These are phyloP conservation scores for Rhyacichthys aspro DNA, from an alignment of 2,797 vertebrate genomes.

Conservation along the genomic window DNA sequence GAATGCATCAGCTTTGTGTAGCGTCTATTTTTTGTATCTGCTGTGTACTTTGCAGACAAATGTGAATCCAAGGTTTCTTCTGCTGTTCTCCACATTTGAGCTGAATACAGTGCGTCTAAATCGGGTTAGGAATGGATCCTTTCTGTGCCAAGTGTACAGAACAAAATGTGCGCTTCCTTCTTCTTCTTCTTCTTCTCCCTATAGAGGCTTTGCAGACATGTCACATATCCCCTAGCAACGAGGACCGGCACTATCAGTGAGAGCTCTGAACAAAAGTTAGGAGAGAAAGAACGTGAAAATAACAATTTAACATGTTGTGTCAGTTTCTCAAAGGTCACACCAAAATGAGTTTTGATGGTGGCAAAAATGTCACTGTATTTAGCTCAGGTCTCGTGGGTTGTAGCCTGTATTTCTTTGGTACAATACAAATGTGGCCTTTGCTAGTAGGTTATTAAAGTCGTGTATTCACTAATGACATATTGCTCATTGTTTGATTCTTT, in stretches of 20 bases:
- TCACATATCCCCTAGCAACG: constrained; percentile 47
- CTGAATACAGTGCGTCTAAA: constrained; percentile 54
- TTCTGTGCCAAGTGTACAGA: constrained; percentile 43
- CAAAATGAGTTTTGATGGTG: not conserved
- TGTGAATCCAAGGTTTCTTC: not conserved
- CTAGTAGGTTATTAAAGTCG: not conserved
- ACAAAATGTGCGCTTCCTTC: constrained; percentile 42
- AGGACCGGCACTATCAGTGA: constrained; percentile 8
- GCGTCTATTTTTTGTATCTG: not conserved
- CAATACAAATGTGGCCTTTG: constrained; percentile 11
- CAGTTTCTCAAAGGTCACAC: not conserved
- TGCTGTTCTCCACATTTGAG: constrained; percentile 32
- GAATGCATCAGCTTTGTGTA: constrained; percentile 8
- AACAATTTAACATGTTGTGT: not conserved
- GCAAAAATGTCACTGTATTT: constrained; percentile 1
- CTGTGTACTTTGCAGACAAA: constrained; percentile 4
- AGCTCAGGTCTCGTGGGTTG: constrained; percentile 14
- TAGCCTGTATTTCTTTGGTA: constrained; percentile 3
- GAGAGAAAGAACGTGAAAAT: not conserved
- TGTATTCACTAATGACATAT: not conserved
- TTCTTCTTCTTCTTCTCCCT: constrained; percentile 22
- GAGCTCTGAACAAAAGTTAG: constrained; percentile 15
- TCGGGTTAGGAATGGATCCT: constrained; percentile 51
- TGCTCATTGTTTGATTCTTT: not conserved
- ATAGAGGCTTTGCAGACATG: constrained; percentile 33